Conservation (phyloP, 2,797 vertebrate genomes). For the Dicrostonyx torquatus region DNA sequence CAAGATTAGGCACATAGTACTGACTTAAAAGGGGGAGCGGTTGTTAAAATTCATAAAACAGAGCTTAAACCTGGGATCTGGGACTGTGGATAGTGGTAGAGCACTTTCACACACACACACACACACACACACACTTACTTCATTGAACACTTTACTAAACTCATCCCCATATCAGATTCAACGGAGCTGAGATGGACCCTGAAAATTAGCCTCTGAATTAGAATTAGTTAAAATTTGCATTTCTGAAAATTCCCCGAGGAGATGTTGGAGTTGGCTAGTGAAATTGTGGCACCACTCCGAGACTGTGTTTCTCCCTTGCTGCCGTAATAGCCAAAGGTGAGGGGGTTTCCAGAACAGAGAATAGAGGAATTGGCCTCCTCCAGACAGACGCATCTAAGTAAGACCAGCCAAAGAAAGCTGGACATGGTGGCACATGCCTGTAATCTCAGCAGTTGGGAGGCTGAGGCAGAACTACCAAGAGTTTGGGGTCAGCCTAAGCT, state of each 20-base stretch:
- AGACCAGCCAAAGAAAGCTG: neutral
- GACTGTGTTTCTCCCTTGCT: neutral
- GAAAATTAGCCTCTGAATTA: neutral
- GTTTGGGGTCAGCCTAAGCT: neutral
- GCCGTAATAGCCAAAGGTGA: neutral
- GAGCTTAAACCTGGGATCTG: neutral
- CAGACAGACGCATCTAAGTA: neutral
- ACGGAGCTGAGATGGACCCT: neutral
- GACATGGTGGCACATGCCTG: neutral
- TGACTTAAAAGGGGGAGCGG: neutral
- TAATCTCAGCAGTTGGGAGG: neutral
- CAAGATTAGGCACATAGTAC: no score
- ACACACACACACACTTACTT: no score
- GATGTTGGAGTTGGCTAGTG: neutral
- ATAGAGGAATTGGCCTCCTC: neutral
- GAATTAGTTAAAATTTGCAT: neutral
- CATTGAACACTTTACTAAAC: neutral
- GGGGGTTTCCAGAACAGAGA: neutral
- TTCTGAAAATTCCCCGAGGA: neutral
- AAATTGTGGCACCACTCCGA: neutral
- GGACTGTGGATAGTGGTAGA: no score
- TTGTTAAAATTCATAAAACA: neutral
- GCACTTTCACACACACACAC: no score
- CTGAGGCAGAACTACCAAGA: neutral
- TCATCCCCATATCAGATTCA: neutral